Base-by-base conservation (phyloP, 2,113 vertebrate genomes). In the Rhinolophus ferrumequinum region DNA sequence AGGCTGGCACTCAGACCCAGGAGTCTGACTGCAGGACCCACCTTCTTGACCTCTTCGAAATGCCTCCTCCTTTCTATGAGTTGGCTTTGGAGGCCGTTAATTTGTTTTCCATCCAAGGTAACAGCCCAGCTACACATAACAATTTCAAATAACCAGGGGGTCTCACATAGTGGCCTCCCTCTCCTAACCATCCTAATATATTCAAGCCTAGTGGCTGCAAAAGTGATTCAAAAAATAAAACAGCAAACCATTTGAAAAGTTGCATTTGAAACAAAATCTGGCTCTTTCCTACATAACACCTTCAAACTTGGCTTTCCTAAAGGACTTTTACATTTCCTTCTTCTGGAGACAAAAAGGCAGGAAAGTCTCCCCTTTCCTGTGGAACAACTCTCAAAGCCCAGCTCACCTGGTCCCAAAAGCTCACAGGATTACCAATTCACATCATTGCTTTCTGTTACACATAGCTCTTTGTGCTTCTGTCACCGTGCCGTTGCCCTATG, bases 161-260 rank as follows among this genome's bases (percentile, higher is more conserved):
- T 3, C 58, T 50, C 58, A 33, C 19, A 10, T 16, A 44, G 28
- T 15, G 5, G 24, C 19, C 22, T n/a, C 54, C 33, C 19, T 81
- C 38, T 3, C 76, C 41, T 38, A 33, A 54, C 15, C 14, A 5
- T 19, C 15, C 56, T 44, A 15, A 54, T 56, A 54, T 56, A 30
- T 22, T 22, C 30, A 72, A 70, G 50, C 21, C 38, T 47, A 64
- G 16, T 41, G 52, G 22, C 41, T 62, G 10, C 30, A 92, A 58
- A 84, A 44, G 28, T 9, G 18, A 95, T 77, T 83, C n/a, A 18
- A 69, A 73, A 93, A 96, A 80, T 44, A 50, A 86, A 91, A 66
- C 21, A 66, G 14, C 38, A 47, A 72, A 18, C 13, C 15, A 12
- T 38, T 72, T 60, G 19, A 60, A 56, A 88, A 76, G 38, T 64